phyloP scores from a whole-genome alignment of 1,140 invertebrate species.

The Zaprionus nigranus region DNA sequence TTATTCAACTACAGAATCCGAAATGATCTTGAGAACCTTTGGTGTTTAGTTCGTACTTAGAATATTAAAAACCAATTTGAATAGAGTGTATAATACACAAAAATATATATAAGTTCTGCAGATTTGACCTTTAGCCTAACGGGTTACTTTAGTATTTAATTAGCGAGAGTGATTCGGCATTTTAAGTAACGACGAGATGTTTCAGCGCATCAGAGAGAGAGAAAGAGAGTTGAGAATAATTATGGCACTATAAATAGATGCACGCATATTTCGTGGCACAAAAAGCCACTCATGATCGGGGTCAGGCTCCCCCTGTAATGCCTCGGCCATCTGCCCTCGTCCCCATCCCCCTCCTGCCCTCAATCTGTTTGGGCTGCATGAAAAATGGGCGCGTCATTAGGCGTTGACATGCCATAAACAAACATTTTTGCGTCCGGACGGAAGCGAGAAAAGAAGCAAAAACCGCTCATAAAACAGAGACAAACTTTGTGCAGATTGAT shows the following conservation, averaged over 20 bases:
- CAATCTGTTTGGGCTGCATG: conserved; percentile 50
- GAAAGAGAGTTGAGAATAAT: not conserved
- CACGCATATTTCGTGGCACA: conserved; percentile 3
- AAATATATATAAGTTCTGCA: too few species aligned
- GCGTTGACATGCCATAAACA: conserved; percentile 80
- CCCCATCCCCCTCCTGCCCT: not conserved
- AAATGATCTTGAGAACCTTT: too few species aligned
- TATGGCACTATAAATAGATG: conserved; percentile 5
- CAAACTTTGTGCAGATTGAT: conserved; percentile 52
- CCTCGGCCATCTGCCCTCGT: not conserved
- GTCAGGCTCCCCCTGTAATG: conserved; percentile 4
- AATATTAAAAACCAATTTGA: too few species aligned
- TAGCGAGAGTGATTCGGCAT: not conserved
- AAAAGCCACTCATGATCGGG: conserved; percentile 42
- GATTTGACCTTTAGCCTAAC: too few species aligned
- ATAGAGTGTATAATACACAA: too few species aligned
- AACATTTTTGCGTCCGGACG: conserved; percentile 51
- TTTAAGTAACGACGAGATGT: not conserved
- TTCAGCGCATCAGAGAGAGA: not conserved
- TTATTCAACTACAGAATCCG: too few species aligned
- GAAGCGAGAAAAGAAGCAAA: conserved; percentile 35
- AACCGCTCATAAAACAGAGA: conserved; percentile 51
- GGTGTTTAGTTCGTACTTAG: too few species aligned
- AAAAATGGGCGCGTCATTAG: conserved; percentile 79
- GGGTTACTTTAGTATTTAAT: not conserved